phyloP scores from a whole-genome alignment of 2,797 vertebrate species.

The Crenuchus spilurus region DNA sequence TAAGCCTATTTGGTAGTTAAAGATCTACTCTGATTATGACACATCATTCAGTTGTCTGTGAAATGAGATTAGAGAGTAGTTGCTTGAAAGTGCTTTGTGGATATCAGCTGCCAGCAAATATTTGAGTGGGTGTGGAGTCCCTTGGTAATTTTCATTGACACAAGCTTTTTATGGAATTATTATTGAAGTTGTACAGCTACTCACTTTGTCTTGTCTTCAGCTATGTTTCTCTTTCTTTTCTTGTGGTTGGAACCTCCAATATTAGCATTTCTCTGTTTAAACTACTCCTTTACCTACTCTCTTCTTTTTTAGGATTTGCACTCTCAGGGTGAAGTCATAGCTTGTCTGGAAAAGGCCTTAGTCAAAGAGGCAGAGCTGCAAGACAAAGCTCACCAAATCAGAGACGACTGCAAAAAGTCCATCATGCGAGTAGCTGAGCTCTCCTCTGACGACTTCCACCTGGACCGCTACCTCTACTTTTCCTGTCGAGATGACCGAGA shows the following conservation, averaged over 20 bases:
- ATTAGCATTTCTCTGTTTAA: not conserved
- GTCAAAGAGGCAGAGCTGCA: constrained; percentile 88
- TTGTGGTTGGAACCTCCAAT: not conserved
- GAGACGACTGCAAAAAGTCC: constrained; percentile 89
- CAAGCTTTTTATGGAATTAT: not conserved
- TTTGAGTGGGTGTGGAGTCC: constrained; percentile 1
- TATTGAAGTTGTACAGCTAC: not conserved
- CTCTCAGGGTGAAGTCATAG: constrained; percentile 96
- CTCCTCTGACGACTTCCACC: constrained; percentile 94
- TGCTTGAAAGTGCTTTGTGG: constrained; percentile 9
- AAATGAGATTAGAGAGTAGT: not conserved
- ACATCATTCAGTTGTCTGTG: not conserved
- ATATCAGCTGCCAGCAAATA: not conserved
- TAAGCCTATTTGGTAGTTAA: not conserved
- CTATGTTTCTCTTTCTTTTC: not conserved
- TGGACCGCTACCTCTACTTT: constrained; percentile 95
- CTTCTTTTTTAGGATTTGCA: constrained; percentile 84
- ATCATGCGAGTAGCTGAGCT: constrained; percentile 96
- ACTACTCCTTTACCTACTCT: not conserved
- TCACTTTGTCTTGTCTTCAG: not conserved
- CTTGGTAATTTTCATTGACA: constrained; percentile 6
- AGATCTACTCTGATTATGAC: not conserved
- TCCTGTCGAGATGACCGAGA: constrained; percentile 93
- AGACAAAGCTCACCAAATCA: constrained; percentile 75
- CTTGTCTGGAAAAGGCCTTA: constrained; percentile 92